Percentiles rank a stretch among this genome's conserved stretches.
Evolutionary conservation across 2,113 vertebrate species (phyloP).

Genomic region (Anoplopoma fimbria): DNA sequence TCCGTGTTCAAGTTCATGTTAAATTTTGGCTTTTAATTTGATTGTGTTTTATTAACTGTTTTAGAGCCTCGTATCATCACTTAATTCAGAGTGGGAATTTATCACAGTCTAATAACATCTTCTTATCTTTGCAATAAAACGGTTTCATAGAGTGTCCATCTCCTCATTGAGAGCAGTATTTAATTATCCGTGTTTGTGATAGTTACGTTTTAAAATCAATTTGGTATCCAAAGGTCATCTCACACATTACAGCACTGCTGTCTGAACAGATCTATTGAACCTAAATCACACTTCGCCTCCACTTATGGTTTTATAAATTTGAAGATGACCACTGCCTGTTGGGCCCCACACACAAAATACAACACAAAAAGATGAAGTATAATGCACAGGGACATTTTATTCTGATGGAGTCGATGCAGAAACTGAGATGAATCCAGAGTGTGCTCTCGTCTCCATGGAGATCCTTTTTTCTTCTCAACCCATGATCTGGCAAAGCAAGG

Average conservation of each 20-base stretch:
- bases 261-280: background rate
- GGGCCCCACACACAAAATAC: background rate
- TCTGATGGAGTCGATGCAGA: conserved; percentile 20
- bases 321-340: background rate
- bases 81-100: background rate
- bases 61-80: background rate
- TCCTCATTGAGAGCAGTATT: background rate
- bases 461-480: conserved; percentile 61
- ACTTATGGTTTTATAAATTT: background rate
- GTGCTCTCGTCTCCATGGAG: conserved; percentile 48
- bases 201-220: background rate
- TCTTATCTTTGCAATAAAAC: background rate
- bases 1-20: background rate
- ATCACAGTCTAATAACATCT: background rate
- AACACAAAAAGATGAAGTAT: conserved; percentile 1
- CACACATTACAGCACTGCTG: background rate
- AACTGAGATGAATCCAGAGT: conserved; percentile 27
- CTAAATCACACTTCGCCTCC: background rate
- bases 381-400: conserved; percentile 57
- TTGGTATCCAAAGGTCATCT: background rate
- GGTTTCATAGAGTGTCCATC: background rate
- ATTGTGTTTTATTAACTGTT: background rate
- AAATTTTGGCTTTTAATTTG: background rate
- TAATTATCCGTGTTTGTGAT: background rate
- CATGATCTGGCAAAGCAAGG: conserved; percentile 73